Evolutionary conservation across 2,888 invertebrate genomes (phyloP), one percentile per base, ranked within the genome.

Genomic region (Oxystoma pomonae): DNA sequence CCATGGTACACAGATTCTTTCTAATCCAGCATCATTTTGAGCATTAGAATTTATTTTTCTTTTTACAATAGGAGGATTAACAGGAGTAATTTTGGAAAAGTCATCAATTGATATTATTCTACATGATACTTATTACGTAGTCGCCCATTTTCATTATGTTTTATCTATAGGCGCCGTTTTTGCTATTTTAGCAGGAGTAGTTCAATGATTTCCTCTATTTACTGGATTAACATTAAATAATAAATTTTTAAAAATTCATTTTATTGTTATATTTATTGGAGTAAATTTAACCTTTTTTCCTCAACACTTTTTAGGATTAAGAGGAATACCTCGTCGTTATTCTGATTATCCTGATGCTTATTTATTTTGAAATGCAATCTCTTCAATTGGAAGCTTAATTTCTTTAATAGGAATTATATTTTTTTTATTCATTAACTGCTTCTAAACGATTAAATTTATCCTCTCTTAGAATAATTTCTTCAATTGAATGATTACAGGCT

Each of bases 121-220:
- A 12, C 91, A 92, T 81, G 91, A 92, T 75, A 91, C 90, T n/a
- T 91, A 91, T 77, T 92, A 91, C 84, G 90, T 91, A 59, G 90
- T 91, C 49, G 90, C 89, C 2, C 91, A 92, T 78, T 92, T 92
- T 73, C 91, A 92, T 77, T 91, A 91, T 84, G 91, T 91, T 1
- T 72, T 91, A 74, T 90, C 89, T 1, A 90, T 91, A 81, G 91
- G 90, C 69, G 90, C 90, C 1, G 89, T 91, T 73, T 91, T 90
- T 83, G 86, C 89, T 53, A 89, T 91, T 84, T 85, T 92, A 82
- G 87, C 84, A 50, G 89, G 90, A 71, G 84, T 91, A 78, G 82
- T 87, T 76, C 85, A 88, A 69, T 91, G 90, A 85, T 90, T 85
- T 51, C 87, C 90, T 0, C 73, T 89, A 82, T 35, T n/a, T n/a